These are phyloP conservation scores for Aplocera efformata DNA, from an alignment of 2,888 invertebrate genomes.

Conservation along the genomic window DNA sequence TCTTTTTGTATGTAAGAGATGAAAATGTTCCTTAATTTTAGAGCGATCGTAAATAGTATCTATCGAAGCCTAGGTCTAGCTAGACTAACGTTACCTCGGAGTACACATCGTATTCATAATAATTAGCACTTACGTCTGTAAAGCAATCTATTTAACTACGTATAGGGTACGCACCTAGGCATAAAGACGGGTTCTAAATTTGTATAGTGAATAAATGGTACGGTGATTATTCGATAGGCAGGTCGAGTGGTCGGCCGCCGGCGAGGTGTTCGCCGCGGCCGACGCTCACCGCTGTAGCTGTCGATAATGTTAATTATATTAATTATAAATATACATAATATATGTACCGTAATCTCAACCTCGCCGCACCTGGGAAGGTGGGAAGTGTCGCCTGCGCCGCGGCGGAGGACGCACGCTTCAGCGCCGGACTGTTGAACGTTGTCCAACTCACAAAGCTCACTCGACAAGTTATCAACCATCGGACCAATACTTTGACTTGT, in stretches of 20 bases:
- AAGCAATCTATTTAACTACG: slow-evolving; percentile 21
- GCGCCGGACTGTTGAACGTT: not conserved
- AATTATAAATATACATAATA: too few species aligned
- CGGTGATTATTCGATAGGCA: slow-evolving; percentile 9
- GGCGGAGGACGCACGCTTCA: too few species aligned
- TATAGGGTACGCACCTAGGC: slow-evolving; percentile 15
- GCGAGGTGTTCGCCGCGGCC: too few species aligned
- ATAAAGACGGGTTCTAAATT: slow-evolving; percentile 21
- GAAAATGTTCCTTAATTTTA: slow-evolving; percentile 28
- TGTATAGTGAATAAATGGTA: slow-evolving; percentile 15
- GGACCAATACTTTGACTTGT: slow-evolving; percentile 10
- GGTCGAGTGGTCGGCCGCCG: too few species aligned
- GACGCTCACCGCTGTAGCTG: too few species aligned
- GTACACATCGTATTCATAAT: slow-evolving; percentile 11
- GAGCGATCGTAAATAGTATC: slow-evolving; percentile 20
- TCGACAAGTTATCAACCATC: slow-evolving; percentile 2
- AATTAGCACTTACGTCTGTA: slow-evolving; percentile 23
- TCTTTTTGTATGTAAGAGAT: slow-evolving; percentile 17
- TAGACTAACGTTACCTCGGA: slow-evolving; percentile 15
- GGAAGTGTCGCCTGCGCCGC: too few species aligned
- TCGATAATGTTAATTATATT: too few species aligned
- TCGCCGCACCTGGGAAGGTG: too few species aligned
- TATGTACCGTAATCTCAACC: too few species aligned
- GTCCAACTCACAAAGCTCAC: not conserved
- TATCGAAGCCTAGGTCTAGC: slow-evolving; percentile 16